phyloP scores from a whole-genome alignment of 2,888 invertebrate genomes.

The Sialis fuliginosa region DNA sequence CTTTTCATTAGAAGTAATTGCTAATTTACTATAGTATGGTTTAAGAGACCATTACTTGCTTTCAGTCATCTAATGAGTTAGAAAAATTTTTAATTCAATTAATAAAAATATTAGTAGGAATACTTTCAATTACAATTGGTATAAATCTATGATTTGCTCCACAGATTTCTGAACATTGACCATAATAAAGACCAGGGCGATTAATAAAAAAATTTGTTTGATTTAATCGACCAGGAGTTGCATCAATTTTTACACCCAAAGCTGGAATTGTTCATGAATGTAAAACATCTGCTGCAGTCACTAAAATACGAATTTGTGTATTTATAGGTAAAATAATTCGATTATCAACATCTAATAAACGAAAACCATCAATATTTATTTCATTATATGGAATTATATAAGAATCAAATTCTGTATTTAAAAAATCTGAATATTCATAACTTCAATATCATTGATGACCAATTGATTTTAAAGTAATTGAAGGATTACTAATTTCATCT shows the following conservation, averaged over 20 bases:
- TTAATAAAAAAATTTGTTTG: conserved; percentile 42
- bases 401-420: conserved; percentile 39
- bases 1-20: conserved; percentile 41
- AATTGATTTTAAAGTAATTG: conserved; percentile 39
- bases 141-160: conserved; percentile 67
- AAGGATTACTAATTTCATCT: conserved; percentile 40
- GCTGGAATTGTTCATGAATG: conserved; percentile 46
- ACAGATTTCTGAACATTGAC: conserved; percentile 71
- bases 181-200: conserved; percentile 46
- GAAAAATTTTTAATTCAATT: conserved; percentile 35
- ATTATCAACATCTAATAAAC: conserved; percentile 45
- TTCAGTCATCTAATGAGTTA: conserved; percentile 45
- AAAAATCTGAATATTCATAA: conserved; percentile 47
- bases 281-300: conserved; percentile 44
- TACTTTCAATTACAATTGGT: conserved; percentile 49
- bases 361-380: conserved; percentile 27
- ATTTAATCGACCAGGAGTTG: conserved; percentile 44
- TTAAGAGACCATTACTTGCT: conserved; percentile 55
- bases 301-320: conserved; percentile 42
- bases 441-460: conserved; percentile 40
- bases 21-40: conserved; percentile 43
- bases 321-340: conserved; percentile 37
- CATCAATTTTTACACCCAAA: conserved; percentile 45
- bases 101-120: conserved; percentile 33
- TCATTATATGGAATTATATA: conserved; percentile 35